Base-by-base conservation (phyloP, 1,140 invertebrate genomes). In the Drosophila obscura region DNA sequence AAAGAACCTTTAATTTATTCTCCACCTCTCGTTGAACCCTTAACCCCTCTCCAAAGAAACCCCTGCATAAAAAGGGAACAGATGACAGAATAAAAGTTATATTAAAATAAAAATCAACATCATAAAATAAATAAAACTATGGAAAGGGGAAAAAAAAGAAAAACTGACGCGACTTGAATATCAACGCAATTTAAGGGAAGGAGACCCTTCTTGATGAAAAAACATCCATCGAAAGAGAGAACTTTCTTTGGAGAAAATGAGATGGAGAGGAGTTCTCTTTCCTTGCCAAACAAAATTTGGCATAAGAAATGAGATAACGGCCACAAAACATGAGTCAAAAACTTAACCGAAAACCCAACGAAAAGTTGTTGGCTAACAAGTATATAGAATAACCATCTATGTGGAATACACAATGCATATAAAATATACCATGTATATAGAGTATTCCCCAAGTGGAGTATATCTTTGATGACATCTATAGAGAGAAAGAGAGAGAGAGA, bases 231-330 rank as follows among this genome's bases (percentile, higher is more conserved):
- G 31, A 35, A 3, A 35, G 9, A 13, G 11, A 39, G 11, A 13
- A 87, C 83, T 79, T 84, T 80, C 76, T 62, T 83, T 68, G 16
- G 16, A 1, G 19, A 19, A 16, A 16, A 16, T 16, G 19, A 19
- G 19, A 19, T 19, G 22, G 22, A 41, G 55, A 62, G 66, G 39
- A 64, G 49, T 15, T 57, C 28, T 48, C 44, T 73, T 24, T 44
- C 48, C 49, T 60, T 28, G 26, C 26, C 0, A 13, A 13, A 58
- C 68, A 88, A 53, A 77, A 88, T 88, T 68, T 79, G 75, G 66
- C 71, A 76, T 83, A 88, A 88, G 79, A 88, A 88, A 87, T 88
- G 63, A 78, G 78, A 87, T 82, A 88, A 76, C 62, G 59, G 59
- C 35, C 60, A 52, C 41, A 53, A n/a, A 57, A 58, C 44, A 49